Conservation (phyloP, 2,797 vertebrate species). For the Centroberyx gerrardi region DNA sequence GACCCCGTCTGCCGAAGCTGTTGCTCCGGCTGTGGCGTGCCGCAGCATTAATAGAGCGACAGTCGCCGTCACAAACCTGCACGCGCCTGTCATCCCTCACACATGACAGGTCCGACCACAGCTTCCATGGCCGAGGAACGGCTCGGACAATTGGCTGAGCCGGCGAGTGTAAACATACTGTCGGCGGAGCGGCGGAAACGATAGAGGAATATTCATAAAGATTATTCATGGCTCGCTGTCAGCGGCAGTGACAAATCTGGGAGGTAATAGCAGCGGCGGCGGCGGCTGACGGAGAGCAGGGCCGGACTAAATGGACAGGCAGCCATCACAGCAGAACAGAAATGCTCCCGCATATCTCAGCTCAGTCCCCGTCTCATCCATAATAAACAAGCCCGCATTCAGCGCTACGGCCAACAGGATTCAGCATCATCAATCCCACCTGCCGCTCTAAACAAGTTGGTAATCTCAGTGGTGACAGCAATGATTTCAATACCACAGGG, state of each 20-base stretch:
- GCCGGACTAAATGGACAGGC: conserved; percentile 61
- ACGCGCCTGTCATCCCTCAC: conserved; percentile 46
- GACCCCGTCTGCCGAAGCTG: conserved; percentile 57
- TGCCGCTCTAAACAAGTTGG: conserved; percentile 31
- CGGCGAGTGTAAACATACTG: conserved; percentile 51
- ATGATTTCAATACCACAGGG: conserved; percentile 22
- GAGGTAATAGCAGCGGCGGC: conserved; percentile 53
- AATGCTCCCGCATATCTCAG: conserved; percentile 64
- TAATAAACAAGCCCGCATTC: conserved; percentile 38
- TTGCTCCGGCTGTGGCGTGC: conserved; percentile 25
- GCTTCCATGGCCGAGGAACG: conserved; percentile 48
- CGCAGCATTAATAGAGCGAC: conserved; percentile 19
- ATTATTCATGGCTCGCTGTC: conserved; percentile 72
- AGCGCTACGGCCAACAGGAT: conserved; percentile 1
- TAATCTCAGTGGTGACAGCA: conserved; percentile 25
- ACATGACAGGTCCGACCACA: conserved; percentile 46
- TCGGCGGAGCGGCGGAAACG: conserved; percentile 24
- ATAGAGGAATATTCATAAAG: conserved; percentile 74
- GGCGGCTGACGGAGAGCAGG: conserved; percentile 48
- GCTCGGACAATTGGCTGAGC: conserved; percentile 62
- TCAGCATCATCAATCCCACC: conserved; percentile 54
- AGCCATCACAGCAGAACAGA: conserved; percentile 53
- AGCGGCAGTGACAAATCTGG: conserved; percentile 59
- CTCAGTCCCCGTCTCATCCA: conserved; percentile 29
- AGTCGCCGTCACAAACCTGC: conserved; percentile 28